Evolutionary conservation across 2,797 vertebrate genomes (phyloP), one percentile per base, ranked within the genome.

Genomic region (Sebastes cheni): DNA sequence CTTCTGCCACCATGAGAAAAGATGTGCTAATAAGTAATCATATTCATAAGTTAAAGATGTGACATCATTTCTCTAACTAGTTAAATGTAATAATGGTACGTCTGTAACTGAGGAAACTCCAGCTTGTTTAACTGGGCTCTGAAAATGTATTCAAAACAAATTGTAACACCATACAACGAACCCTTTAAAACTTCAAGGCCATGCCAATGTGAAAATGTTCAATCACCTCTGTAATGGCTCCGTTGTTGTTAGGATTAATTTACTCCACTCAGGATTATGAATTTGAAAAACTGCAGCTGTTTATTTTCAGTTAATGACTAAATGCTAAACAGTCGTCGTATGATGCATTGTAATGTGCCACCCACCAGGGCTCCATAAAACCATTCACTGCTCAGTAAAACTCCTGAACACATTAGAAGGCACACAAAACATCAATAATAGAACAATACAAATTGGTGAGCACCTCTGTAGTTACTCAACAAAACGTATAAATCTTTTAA

Each of bases 271-370:
- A 67, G 60, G 54, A 78, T 80, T 83, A 67, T 89, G 75, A 84
- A 81, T 87, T 36, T 76, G 54, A 58, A 75, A 78, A 91, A 73
- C 22, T 36, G 83, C 82, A 77, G 82, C 84, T 88, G 74, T 89
- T 89, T 82, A 77, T 71, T 81, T 76, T 79, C 78, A 79, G 72
- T 69, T 86, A 84, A 82, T 87, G 83, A 85, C 67, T 75, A 88
- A 91, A 82, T 81, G 52, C 75, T 67, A 52, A 76, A 69, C 68
- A 67, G 70, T 75, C 73, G 55, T 36, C 20, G 50, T 56, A 67
- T 74, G 82, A 79, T 81, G 77, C 81, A 79, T 79, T 81, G 77
- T 81, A 84, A 86, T 81, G 80, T 73, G 80, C 79, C 80, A 61
- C 87, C 88, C 84, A 86, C 82, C n/a, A 39, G 82, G 80, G 56